Percentiles rank a stretch among this genome's conserved stretches.
Evolutionary conservation across 2,113 vertebrate genomes (phyloP).

Genomic region (Paralichthys olivaceus): DNA sequence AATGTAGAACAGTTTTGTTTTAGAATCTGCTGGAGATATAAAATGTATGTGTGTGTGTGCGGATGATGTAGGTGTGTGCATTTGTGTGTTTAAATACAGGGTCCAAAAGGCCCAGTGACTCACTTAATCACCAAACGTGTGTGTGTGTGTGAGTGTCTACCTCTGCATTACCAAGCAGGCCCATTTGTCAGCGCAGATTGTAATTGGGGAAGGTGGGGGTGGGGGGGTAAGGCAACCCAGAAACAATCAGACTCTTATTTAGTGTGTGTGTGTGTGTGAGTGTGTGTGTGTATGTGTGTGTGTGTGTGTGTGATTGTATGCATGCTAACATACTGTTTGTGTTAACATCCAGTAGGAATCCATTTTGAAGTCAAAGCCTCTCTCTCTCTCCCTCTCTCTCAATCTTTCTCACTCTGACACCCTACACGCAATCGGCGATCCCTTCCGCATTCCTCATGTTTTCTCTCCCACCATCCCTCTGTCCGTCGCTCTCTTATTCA

Average conservation of each 20-base stretch:
- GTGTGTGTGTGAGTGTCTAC: slow-evolving; percentile 15
- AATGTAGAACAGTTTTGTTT: slow-evolving; percentile 51
- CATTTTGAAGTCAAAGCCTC: slow-evolving; percentile 47
- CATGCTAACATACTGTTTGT: slow-evolving; percentile 19
- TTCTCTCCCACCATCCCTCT: slow-evolving; percentile 19
- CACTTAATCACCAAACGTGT: slow-evolving; percentile 50
- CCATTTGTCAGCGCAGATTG: slow-evolving; percentile 73
- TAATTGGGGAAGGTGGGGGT: slow-evolving; percentile 59
- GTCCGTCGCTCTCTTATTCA: slow-evolving; percentile 48
- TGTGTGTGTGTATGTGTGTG: slow-evolving; percentile 33
- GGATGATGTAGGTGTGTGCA: slow-evolving; percentile 10
- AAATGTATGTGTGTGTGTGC: slow-evolving; percentile 12
- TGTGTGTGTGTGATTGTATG: slow-evolving; percentile 20
- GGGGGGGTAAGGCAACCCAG: slow-evolving; percentile 57
- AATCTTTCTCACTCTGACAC: slow-evolving; percentile 40
- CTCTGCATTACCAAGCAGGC: slow-evolving; percentile 62
- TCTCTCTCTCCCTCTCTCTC: slow-evolving; percentile 18
- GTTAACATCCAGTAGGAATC: slow-evolving; percentile 41
- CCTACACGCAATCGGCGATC: slow-evolving; percentile 25
- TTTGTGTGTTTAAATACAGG: slow-evolving; percentile 26
- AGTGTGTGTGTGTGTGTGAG: slow-evolving; percentile 29
- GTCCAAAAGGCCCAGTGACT: slow-evolving; percentile 37
- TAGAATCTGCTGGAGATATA: slow-evolving; percentile 28
- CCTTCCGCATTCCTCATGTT: slow-evolving; percentile 15
- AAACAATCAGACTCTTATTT: slow-evolving; percentile 75